Evolutionary conservation across 2,797 vertebrate genomes (phyloP), one percentile per base, ranked within the genome.

Genomic region (Enoplosus armatus): DNA sequence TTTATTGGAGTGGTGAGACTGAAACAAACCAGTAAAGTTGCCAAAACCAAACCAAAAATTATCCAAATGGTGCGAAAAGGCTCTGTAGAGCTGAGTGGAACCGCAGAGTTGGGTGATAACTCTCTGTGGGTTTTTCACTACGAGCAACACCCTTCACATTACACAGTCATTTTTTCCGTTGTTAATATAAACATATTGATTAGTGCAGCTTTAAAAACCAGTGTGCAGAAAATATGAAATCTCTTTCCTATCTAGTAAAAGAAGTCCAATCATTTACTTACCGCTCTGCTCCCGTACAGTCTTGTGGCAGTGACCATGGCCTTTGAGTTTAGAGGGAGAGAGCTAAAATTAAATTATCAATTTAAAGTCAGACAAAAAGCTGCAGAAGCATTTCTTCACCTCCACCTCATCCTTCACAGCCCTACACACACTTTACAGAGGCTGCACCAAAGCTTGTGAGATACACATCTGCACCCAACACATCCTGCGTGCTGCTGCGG

Each of bases 321-420:
- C 39, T 79, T 55, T 37, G 31, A 67, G 68, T 76, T 73, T 22
- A 51, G 15, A 74, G 41, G 37, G 15, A 75, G 45, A 47, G 66
- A 27, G 55, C 35, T 74, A 35, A 83, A 87, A 90, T 79, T 20
- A 83, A 89, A 89, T 75, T 75, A 77, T 87, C 83, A 79, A 75
- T 88, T 79, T 87, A 58, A 78, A 85, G 74, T 82, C 54, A 62
- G 51, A 77, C 22, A 35, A 61, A 80, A 82, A 48, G 63, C 75
- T 68, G 60, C 62, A 64, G 76, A 65, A 59, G 35, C 31, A 15
- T 72, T 67, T 69, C 54, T 63, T 83, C 61, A 73, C 55, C 51
- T 45, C 41, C 39, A 54, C 48, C 50, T 76, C 70, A 71, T 67
- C 69, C 48, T 31, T 82, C 62, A 81, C 45, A 24, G 16, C 9